Conservation (phyloP, 2,888 invertebrate species). For the Drosophila melanosoma region DNA sequence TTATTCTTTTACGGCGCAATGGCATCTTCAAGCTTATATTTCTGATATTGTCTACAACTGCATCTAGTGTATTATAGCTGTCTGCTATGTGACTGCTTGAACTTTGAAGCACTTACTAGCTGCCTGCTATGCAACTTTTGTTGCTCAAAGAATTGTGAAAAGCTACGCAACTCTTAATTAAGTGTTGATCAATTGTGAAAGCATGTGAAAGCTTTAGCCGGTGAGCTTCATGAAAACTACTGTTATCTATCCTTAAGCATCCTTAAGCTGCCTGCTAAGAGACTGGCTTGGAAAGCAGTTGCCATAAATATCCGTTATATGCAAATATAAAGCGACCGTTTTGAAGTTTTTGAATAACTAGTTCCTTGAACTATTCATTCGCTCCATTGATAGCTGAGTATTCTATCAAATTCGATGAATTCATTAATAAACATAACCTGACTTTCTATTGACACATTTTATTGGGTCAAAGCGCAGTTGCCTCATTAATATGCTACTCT, state of each 20-base stretch:
- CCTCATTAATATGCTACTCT: constrained; percentile 47
- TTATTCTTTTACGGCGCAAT: neutral
- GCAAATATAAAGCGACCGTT: constrained; percentile 19
- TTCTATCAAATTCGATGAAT: neutral
- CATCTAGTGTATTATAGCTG: constrained; percentile 10
- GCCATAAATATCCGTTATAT: neutral
- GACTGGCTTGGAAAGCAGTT: neutral
- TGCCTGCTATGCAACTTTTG: constrained; percentile 10
- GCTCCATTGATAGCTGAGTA: neutral
- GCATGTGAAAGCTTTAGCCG: neutral
- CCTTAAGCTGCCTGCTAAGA: constrained; percentile 13
- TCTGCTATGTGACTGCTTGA: constrained; percentile 9
- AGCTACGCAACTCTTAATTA: neutral
- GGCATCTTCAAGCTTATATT: neutral
- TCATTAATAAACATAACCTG: constrained; percentile 41
- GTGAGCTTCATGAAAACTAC: neutral
- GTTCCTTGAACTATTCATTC: constrained; percentile 20
- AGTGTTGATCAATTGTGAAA: neutral
- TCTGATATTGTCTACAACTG: neutral
- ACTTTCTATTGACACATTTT: constrained; percentile 33
- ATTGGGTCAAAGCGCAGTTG: constrained; percentile 64
- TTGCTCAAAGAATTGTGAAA: neutral
- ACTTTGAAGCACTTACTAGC: neutral
- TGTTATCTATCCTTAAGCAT: neutral
- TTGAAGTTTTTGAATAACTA: constrained; percentile 16